phyloP scores from a whole-genome alignment of 1,140 invertebrate species.

The Yoshiicerus persimilis region DNA sequence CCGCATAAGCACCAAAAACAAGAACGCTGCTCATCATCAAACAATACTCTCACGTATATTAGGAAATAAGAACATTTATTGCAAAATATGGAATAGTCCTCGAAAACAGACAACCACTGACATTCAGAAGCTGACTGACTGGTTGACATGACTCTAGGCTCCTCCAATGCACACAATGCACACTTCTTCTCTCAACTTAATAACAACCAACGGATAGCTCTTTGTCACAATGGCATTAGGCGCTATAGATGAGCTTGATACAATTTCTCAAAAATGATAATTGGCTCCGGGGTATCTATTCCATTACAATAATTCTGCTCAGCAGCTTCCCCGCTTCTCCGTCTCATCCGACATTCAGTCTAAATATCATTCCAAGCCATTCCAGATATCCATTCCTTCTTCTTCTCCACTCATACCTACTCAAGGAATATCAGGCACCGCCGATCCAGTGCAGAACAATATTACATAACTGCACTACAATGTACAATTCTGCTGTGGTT shows the following conservation, averaged over 20 bases:
- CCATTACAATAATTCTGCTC: conserved; percentile 41
- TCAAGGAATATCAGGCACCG: no score
- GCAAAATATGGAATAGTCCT: not conserved
- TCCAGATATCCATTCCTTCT: not conserved
- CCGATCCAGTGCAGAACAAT: not conserved
- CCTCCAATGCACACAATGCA: not conserved
- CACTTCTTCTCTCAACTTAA: not conserved
- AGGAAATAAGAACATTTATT: not conserved
- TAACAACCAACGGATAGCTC: not conserved
- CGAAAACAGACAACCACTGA: not conserved
- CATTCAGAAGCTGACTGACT: conserved; percentile 8
- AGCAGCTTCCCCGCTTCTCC: conserved; percentile 1
- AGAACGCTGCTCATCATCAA: not conserved
- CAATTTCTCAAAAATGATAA: conserved; percentile 44
- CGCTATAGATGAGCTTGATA: conserved; percentile 33
- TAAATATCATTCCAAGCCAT: not conserved
- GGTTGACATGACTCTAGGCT: conserved; percentile 5
- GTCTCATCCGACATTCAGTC: not conserved
- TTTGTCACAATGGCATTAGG: conserved; percentile 22
- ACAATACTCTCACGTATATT: not conserved
- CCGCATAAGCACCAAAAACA: no score
- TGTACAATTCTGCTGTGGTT: no score
- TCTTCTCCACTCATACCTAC: no score
- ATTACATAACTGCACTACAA: no score
- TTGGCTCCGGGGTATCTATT: conserved; percentile 41